phyloP scores from a whole-genome alignment of 1,140 invertebrate genomes.

The Drosophila miranda region DNA sequence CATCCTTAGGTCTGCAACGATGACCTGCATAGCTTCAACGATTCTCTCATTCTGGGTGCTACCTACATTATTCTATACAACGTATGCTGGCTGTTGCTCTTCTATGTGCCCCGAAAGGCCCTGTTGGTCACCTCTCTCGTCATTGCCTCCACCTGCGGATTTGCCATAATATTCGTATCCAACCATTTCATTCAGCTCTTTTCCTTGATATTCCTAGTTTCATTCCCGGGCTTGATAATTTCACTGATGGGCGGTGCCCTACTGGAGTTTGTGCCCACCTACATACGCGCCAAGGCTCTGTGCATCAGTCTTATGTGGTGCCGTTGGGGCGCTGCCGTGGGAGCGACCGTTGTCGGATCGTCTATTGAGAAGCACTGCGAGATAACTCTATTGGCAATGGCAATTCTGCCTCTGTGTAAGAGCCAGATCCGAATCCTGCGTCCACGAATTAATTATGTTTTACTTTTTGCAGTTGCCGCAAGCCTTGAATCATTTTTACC shows the following conservation, averaged over 20 bases:
- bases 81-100: constrained; percentile 47
- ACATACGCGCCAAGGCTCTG: constrained; percentile 51
- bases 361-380: constrained; percentile 50
- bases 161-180: constrained; percentile 32
- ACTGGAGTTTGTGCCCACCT: constrained; percentile 51
- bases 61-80: constrained; percentile 55
- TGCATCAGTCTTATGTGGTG: constrained; percentile 66
- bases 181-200: constrained; percentile 40
- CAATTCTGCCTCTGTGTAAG: constrained; percentile 53
- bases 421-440: not conserved
- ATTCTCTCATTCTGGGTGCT: constrained; percentile 48
- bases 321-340: constrained; percentile 50
- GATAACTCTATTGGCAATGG: constrained; percentile 37
- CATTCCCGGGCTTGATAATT: constrained; percentile 43
- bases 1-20: constrained; percentile 52
- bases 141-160: constrained; percentile 38
- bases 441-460: not conserved
- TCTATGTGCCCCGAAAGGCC: constrained; percentile 34
- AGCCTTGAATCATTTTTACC: constrained; percentile 55
- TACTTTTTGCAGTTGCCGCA: constrained; percentile 34
- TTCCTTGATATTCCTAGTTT: constrained; percentile 39
- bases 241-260: constrained; percentile 56
- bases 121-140: constrained; percentile 46
- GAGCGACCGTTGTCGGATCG: constrained; percentile 40
- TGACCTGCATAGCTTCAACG: constrained; percentile 44